A percentile compares a stretch with the other conserved stretches of the same genome.
Conservation (phyloP, 2,113 vertebrate species). For the Nyctibius bracteatus region DNA sequence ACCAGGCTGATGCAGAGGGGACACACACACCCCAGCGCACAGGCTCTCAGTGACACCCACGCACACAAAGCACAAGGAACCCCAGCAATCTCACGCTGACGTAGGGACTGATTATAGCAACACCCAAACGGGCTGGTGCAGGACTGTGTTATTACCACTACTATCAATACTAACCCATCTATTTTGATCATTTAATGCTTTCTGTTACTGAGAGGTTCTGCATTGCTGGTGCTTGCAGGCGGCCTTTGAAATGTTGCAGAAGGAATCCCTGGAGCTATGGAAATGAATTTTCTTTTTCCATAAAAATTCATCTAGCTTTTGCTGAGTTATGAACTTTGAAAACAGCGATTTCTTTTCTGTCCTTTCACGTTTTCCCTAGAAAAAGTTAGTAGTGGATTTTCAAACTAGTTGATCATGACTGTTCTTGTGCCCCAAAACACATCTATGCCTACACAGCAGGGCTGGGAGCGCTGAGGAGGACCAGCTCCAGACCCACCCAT, state of each 20-base stretch:
- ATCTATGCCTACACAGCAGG: neutral
- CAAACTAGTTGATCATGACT: neutral
- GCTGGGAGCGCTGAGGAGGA: neutral
- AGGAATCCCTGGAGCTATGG: neutral
- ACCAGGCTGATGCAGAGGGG: neutral
- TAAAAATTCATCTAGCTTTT: neutral
- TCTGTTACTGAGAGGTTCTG: neutral
- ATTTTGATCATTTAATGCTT: neutral
- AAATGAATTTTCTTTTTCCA: constrained; percentile 15
- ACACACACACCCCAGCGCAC: neutral
- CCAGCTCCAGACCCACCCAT: neutral
- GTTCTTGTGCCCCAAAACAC: neutral
- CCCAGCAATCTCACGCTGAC: neutral
- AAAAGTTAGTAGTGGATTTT: neutral
- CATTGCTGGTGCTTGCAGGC: neutral
- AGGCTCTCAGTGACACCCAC: neutral
- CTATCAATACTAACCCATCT: neutral
- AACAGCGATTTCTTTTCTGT: neutral
- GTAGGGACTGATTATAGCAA: neutral
- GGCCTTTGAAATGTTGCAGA: neutral
- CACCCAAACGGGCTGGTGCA: neutral
- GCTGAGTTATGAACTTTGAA: neutral
- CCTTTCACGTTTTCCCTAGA: neutral
- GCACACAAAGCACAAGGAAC: neutral
- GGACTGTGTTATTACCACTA: neutral